phyloP scores from a whole-genome alignment of 1,140 invertebrate species.

The Belonocnema kinseyi region DNA sequence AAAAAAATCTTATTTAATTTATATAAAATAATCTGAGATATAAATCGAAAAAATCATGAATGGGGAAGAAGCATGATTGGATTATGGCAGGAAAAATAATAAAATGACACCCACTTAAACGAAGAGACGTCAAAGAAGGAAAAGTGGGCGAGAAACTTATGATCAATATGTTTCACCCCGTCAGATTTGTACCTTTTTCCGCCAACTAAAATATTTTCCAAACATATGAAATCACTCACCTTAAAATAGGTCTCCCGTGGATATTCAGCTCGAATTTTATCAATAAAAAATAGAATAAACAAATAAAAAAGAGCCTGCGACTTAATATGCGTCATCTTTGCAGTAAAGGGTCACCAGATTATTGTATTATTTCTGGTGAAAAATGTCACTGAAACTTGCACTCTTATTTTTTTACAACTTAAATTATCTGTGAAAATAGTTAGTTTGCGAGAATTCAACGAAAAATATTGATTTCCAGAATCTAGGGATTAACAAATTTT shows the following conservation, averaged over 20 bases:
- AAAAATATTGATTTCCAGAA: no score
- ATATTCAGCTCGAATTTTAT: background rate
- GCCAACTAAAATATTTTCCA: background rate
- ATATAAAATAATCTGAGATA: no score
- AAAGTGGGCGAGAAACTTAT: background rate
- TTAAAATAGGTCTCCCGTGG: background rate
- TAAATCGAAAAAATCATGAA: no score
- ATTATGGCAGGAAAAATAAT: no score
- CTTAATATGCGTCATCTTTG: background rate
- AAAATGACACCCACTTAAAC: no score
- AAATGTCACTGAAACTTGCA: background rate
- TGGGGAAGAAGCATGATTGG: no score
- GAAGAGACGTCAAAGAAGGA: no score
- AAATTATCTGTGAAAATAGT: no score
- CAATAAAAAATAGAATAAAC: background rate
- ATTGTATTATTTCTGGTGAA: background rate
- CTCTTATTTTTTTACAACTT: background rate
- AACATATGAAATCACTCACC: background rate
- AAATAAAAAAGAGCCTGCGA: background rate
- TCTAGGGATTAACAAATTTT: no score
- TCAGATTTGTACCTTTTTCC: background rate
- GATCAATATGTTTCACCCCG: slow-evolving; percentile 26
- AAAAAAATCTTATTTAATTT: no score
- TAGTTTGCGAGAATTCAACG: no score
- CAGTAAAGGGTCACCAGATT: background rate